Percentiles rank a stretch among this genome's conserved stretches.
phyloP scores from a whole-genome alignment of 1,140 invertebrate species.

The Drosophila sulfurigaster region DNA sequence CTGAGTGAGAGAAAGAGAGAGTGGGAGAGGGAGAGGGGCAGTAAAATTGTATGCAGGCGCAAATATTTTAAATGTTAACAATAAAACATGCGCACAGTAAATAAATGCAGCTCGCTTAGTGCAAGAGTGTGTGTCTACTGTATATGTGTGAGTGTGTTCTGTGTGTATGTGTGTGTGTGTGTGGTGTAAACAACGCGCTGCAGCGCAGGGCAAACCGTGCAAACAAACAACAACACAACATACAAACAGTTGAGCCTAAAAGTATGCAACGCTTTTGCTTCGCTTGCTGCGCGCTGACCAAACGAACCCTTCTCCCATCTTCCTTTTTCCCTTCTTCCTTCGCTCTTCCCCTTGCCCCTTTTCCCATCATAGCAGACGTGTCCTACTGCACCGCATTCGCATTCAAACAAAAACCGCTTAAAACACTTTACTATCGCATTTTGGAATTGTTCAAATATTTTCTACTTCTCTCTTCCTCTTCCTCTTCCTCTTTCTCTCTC shows the following conservation, averaged over 20 bases:
- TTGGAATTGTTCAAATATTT: slow-evolving; percentile 83
- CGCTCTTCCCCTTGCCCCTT: background rate
- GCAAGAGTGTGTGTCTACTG: slow-evolving; percentile 8
- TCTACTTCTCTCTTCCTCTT: slow-evolving; percentile 3
- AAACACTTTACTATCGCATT: slow-evolving; percentile 84
- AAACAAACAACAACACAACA: slow-evolving; percentile 28
- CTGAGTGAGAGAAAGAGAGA: background rate
- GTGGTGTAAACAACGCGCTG: slow-evolving; percentile 38
- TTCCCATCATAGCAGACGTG: background rate
- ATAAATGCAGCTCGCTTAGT: slow-evolving; percentile 57
- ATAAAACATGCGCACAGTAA: slow-evolving; percentile 76
- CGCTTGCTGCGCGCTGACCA: slow-evolving; percentile 23
- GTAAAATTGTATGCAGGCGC: slow-evolving; percentile 70
- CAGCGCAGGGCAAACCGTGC: slow-evolving; percentile 38
- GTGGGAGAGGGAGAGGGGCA: background rate
- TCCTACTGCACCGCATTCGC: slow-evolving; percentile 35
- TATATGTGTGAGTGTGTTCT: slow-evolving; percentile 10
- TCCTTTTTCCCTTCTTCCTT: background rate
- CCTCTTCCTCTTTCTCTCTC: background rate
- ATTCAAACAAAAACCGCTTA: slow-evolving; percentile 83
- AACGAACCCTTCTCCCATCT: background rate
- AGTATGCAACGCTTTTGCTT: slow-evolving; percentile 69
- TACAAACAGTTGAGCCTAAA: slow-evolving; percentile 62
- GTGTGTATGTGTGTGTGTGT: slow-evolving; percentile 26
- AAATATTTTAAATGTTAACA: slow-evolving; percentile 82